phyloP scores from a whole-genome alignment of 1,140 invertebrate genomes.

The Bradysia coprophila region DNA sequence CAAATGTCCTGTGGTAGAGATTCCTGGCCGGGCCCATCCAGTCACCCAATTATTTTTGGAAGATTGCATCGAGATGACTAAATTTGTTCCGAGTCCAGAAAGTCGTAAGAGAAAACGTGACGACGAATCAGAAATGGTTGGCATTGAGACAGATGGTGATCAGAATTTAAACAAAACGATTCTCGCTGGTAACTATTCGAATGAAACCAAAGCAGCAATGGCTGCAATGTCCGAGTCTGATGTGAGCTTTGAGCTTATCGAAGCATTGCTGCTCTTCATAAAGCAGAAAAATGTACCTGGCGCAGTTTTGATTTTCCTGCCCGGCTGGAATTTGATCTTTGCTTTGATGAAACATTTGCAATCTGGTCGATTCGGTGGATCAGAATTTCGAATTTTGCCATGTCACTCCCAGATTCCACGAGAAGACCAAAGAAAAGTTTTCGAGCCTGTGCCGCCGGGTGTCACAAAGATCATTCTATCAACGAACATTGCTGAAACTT shows the following conservation, averaged over 20 bases:
- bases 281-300: slow-evolving; percentile 50
- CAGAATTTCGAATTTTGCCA: slow-evolving; percentile 53
- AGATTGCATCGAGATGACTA: slow-evolving; percentile 65
- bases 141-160: slow-evolving; percentile 32
- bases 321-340: slow-evolving; percentile 91
- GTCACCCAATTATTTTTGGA: slow-evolving; percentile 81
- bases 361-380: slow-evolving; percentile 53
- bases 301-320: slow-evolving; percentile 79
- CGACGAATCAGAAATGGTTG: slow-evolving; percentile 35
- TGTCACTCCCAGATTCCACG: slow-evolving; percentile 80
- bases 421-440: slow-evolving; percentile 78
- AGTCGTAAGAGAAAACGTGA: slow-evolving; percentile 47
- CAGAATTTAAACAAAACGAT: slow-evolving; percentile 52
- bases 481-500: slow-evolving; percentile 86
- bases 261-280: slow-evolving; percentile 61
- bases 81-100: slow-evolving; percentile 56
- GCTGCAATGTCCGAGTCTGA: slow-evolving; percentile 58
- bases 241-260: slow-evolving; percentile 81
- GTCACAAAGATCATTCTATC: slow-evolving; percentile 71
- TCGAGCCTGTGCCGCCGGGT: slow-evolving; percentile 50
- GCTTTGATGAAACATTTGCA: slow-evolving; percentile 72
- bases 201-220: slow-evolving; percentile 50
- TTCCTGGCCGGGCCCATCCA: slow-evolving; percentile 60
- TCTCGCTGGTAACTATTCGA: slow-evolving; percentile 28
- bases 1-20: slow-evolving; percentile 57